A percentile compares a stretch with the other conserved stretches of the same genome.
Evolutionary conservation across 2,113 vertebrate genomes (phyloP).

Genomic region (Emydocephalus ijimae): DNA sequence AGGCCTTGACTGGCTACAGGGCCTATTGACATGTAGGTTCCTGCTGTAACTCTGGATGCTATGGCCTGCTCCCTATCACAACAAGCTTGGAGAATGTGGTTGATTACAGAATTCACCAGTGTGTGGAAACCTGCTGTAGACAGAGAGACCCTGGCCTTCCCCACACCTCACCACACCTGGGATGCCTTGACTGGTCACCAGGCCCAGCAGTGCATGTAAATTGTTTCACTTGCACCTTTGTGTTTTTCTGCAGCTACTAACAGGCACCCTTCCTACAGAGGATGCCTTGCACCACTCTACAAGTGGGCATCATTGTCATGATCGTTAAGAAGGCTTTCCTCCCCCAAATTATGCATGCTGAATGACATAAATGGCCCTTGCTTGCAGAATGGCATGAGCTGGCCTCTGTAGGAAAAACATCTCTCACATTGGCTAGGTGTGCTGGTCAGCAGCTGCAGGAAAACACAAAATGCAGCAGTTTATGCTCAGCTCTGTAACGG

Average conservation of each 20-base stretch:
- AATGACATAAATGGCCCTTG: background rate
- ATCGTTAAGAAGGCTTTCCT: background rate
- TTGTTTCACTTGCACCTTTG: background rate
- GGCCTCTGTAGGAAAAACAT: background rate
- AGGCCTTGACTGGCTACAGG: background rate
- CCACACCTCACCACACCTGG: background rate
- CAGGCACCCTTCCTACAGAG: background rate
- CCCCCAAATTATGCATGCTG: background rate
- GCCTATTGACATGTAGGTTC: background rate
- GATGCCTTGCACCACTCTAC: background rate
- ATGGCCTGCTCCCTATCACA: background rate
- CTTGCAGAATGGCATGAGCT: background rate
- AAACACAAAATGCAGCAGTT: background rate
- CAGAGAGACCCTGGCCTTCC: background rate
- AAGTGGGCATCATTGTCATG: background rate
- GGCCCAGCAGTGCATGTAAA: background rate
- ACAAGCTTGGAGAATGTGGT: background rate
- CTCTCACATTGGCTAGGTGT: background rate
- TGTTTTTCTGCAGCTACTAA: background rate
- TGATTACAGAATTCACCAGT: background rate
- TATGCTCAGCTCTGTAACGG: background rate
- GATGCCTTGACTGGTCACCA: background rate
- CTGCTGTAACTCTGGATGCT: background rate
- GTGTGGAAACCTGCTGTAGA: background rate
- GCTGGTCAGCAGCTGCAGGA: background rate